Evolutionary conservation across 2,888 invertebrate genomes (phyloP), one percentile per base, ranked within the genome.

Genomic region (Cabera pusaria): DNA sequence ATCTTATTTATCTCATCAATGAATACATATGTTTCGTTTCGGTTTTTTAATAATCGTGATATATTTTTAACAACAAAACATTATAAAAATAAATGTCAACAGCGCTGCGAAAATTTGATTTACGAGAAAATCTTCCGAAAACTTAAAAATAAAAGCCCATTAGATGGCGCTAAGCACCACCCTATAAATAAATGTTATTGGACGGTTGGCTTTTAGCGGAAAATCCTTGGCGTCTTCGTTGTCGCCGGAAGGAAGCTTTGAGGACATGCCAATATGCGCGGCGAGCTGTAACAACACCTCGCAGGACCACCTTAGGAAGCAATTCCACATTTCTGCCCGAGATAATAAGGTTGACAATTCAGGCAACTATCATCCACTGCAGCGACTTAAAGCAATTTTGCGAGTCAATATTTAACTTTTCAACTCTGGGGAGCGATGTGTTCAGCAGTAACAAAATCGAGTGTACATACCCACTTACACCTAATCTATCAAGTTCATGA

Each of bases 381-480:
- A 76, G 54, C 67, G 76, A 72, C 79, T 83, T 84, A 82, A 80
- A 83, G 82, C 82, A 85, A 87, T 85, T 86, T 84, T 77, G 76
- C 65, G 69, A 76, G 82, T 85, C 78, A 86, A 87, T 85, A 86
- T 86, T 85, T 76, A 74, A 80, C 73, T 82, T 83, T 77, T 76
- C 74, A 80, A 79, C 69, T 76, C 68, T 68, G 63, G 65, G 69
- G 66, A 72, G 64, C 74, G 74, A 76, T 77, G 83, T 78, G 79
- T 78, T 74, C 72, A 68, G 64, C 60, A 62, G 56, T 67, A 77
- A 76, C 76, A 74, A 77, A 67, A 66, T 71, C 53, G 57, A 51
- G 52, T 54, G 59, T 49, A 53, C 48, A 53, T 56, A 49, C 45
- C 52, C 37, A 43, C 44, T 57, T 49, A 57, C 59, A 51, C 43